Evolutionary conservation across 2,888 invertebrate genomes (phyloP).

Genomic region (Dichetophora obliterata): DNA sequence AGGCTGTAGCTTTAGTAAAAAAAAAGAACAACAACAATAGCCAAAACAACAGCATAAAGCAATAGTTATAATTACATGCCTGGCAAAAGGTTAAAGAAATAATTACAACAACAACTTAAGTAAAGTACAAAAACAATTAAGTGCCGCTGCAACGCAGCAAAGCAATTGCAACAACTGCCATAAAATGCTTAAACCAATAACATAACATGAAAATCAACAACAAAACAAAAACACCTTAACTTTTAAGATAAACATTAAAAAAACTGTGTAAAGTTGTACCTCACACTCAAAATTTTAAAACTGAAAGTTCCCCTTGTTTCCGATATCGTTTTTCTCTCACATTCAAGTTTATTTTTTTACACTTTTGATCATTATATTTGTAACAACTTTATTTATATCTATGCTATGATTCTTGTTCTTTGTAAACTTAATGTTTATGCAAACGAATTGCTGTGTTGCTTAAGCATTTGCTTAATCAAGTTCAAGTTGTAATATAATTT

Average conservation of each 20-base stretch:
- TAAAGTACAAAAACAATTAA: not conserved
- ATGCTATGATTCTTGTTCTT: not conserved
- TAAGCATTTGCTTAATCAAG: slow-evolving; percentile 15
- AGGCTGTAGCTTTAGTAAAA: not conserved
- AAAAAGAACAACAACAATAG: not conserved
- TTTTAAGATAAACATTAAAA: not conserved
- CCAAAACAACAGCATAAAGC: not conserved
- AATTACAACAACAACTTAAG: not conserved
- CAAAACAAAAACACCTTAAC: not conserved
- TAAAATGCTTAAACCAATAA: slow-evolving; percentile 2
- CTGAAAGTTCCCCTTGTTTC: not conserved
- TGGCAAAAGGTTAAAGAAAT: too few relatives aligned
- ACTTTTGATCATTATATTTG: slow-evolving; percentile 8
- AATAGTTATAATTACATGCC: not conserved
- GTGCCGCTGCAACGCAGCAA: too few relatives aligned
- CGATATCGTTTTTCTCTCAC: not conserved
- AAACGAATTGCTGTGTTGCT: too few relatives aligned
- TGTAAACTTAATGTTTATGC: too few relatives aligned
- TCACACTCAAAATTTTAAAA: not conserved
- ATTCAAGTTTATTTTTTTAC: slow-evolving; percentile 15
- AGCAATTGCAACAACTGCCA: not conserved
- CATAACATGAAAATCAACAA: not conserved
- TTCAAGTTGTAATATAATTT: too few relatives aligned
- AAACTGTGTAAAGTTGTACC: too few relatives aligned
- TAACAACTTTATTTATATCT: slow-evolving; percentile 5